Percentiles rank a stretch among this genome's conserved stretches.
Evolutionary conservation across 2,888 invertebrate species (phyloP).

Genomic region (Drosophila sordidula): DNA sequence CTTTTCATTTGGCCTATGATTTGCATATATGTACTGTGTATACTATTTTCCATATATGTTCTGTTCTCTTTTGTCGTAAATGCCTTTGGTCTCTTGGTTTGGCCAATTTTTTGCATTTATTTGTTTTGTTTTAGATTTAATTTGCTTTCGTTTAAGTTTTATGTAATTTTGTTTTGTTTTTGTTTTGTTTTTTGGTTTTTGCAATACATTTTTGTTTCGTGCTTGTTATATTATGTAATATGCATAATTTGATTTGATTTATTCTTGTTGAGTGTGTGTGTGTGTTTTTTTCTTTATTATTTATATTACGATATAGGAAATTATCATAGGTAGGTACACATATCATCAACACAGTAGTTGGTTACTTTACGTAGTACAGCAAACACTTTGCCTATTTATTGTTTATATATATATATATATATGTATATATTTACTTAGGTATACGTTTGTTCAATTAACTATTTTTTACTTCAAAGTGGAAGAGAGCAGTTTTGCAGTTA

Average conservation of each 20-base stretch:
- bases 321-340: constrained; percentile 69
- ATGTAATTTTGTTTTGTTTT: neutral
- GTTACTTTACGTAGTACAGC: constrained; percentile 40
- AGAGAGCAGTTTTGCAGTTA: constrained; percentile 59
- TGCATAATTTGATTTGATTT: constrained; percentile 65
- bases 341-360: constrained; percentile 54
- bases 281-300: constrained; percentile 2
- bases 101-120: constrained; percentile 61
- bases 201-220: constrained; percentile 39
- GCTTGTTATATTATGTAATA: constrained; percentile 45
- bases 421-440: constrained; percentile 38
- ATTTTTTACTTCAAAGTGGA: constrained; percentile 50
- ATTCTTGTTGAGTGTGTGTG: constrained; percentile 6
- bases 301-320: constrained; percentile 41
- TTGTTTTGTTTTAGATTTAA: constrained; percentile 12
- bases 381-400: constrained; percentile 55
- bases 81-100: constrained; percentile 68
- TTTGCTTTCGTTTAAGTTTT: constrained; percentile 5
- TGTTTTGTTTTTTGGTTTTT: constrained; percentile 1
- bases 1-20: constrained; percentile 49
- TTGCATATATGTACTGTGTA: constrained; percentile 18
- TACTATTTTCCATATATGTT: constrained; percentile 10
- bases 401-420: constrained; percentile 20
- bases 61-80: constrained; percentile 36
- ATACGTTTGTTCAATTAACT: constrained; percentile 30